phyloP scores from a whole-genome alignment of 1,140 invertebrate genomes.

The Ceratitis capitata region DNA sequence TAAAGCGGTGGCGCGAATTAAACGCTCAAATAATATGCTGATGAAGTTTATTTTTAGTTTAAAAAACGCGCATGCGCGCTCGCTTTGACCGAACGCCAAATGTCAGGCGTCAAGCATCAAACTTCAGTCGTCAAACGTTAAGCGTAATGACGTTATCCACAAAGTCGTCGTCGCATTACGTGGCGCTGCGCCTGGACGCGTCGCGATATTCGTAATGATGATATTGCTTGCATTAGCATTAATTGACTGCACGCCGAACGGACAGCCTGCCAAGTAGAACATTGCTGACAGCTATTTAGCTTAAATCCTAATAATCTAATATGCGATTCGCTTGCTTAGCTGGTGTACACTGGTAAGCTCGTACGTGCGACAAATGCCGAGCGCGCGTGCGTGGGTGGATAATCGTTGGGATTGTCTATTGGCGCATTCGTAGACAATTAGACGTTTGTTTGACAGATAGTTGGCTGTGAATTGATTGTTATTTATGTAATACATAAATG shows the following conservation, averaged over 20 bases:
- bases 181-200: neutral
- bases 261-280: neutral
- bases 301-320: slow-evolving; percentile 19
- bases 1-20: neutral
- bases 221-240: neutral
- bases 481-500: neutral
- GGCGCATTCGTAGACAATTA: slow-evolving; percentile 22
- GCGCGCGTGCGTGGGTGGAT: slow-evolving; percentile 14
- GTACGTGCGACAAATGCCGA: slow-evolving; percentile 29
- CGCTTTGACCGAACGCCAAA: slow-evolving; percentile 26
- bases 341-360: neutral
- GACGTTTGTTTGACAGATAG: slow-evolving; percentile 10
- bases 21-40: neutral
- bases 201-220: slow-evolving; percentile 18
- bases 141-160: neutral
- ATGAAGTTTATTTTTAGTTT: neutral
- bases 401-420: neutral
- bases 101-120: no score
- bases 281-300: neutral
- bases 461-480: slow-evolving; percentile 8
- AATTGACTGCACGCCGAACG: neutral
- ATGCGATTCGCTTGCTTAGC: neutral
- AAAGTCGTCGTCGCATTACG: neutral
- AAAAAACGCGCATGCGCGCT: neutral
- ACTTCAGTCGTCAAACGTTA: slow-evolving; percentile 21